Evolutionary conservation across 2,113 vertebrate genomes (phyloP).

Genomic region (Lamprotornis superbus): DNA sequence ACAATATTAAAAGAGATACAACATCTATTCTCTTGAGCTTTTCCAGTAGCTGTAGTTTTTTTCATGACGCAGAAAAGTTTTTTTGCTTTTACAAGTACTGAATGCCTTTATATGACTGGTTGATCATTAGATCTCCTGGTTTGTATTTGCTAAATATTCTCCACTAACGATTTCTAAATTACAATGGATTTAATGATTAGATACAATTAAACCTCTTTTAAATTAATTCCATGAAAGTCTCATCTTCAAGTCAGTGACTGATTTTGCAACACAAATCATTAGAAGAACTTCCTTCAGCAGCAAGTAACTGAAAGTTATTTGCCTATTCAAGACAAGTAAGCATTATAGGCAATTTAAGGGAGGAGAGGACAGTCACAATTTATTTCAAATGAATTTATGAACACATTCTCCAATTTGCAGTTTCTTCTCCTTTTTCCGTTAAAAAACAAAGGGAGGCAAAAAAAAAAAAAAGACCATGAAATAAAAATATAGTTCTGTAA

Average conservation of each 20-base stretch:
- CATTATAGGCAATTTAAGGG: background rate
- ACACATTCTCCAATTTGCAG: background rate
- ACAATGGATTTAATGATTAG: background rate
- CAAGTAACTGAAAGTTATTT: background rate
- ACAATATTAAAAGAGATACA: background rate
- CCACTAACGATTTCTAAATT: background rate
- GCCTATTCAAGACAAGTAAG: background rate
- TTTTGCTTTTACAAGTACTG: background rate
- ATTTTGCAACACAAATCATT: conserved; percentile 3
- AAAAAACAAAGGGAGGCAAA: background rate
- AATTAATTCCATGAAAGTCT: background rate
- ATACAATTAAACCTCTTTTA: background rate
- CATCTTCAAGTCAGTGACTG: background rate
- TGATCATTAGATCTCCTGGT: background rate
- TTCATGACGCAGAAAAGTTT: background rate
- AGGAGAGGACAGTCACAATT: background rate
- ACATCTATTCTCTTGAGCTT: background rate
- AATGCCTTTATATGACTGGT: background rate
- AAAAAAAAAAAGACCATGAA: background rate
- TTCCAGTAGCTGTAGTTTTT: background rate
- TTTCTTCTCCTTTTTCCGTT: background rate
- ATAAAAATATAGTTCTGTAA: background rate
- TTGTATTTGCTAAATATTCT: background rate
- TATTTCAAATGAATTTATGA: background rate
- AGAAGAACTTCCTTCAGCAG: conserved; percentile 10